Evolutionary conservation across 1,140 invertebrate genomes (phyloP).

Genomic region (Heterodera carotae): DNA sequence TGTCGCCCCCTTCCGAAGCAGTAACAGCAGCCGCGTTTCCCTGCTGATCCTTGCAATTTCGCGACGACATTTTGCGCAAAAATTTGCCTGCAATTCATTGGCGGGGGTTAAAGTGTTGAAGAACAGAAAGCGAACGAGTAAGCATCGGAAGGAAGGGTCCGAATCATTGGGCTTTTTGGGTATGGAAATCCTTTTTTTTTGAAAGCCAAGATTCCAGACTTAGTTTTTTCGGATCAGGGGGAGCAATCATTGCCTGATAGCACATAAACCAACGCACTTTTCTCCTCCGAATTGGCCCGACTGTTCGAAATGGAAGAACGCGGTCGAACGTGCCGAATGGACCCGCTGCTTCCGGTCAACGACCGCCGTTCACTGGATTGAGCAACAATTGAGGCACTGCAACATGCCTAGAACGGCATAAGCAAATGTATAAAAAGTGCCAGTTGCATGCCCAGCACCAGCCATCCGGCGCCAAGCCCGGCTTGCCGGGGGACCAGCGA

Average conservation of each 20-base stretch:
- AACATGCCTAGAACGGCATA: constrained; percentile 19
- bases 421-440: not conserved
- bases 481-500: too few relatives aligned
- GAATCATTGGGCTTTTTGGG: too few relatives aligned
- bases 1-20: not conserved
- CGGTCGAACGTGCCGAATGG: constrained; percentile 14
- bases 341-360: constrained; percentile 16
- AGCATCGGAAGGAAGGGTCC: too few relatives aligned
- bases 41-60: not conserved
- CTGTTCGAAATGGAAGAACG: constrained; percentile 31
- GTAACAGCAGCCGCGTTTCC: too few relatives aligned
- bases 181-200: too few relatives aligned
- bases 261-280: not conserved
- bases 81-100: not conserved
- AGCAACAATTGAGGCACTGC: constrained; percentile 16
- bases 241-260: too few relatives aligned
- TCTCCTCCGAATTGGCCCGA: constrained; percentile 11
- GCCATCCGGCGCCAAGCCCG: too few relatives aligned
- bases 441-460: too few relatives aligned
- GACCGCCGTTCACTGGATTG: constrained; percentile 28
- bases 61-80: not conserved
- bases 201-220: too few relatives aligned
- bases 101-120: too few relatives aligned
- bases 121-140: too few relatives aligned
- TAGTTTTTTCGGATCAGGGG: too few relatives aligned